These are phyloP conservation scores for Clarias pachynema DNA, from an alignment of 2,797 vertebrate species.

Conservation along the genomic window DNA sequence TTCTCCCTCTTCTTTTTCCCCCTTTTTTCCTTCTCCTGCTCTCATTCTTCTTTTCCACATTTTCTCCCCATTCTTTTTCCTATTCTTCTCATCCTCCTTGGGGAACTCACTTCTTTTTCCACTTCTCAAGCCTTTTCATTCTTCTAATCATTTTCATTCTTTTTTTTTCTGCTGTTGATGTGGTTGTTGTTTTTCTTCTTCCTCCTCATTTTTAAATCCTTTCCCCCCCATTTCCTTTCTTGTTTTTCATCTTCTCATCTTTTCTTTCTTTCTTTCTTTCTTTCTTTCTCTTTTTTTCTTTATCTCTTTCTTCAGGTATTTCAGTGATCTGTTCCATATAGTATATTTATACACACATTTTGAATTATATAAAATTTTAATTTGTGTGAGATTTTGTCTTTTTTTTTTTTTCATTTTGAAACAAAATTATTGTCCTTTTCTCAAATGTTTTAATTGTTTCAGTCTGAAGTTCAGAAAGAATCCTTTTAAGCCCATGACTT, in stretches of 20 bases:
- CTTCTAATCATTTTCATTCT: background rate
- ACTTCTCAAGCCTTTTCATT: background rate
- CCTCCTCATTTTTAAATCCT: too few relatives aligned
- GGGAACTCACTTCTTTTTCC: background rate
- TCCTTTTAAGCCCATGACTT: background rate
- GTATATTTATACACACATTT: too few relatives aligned
- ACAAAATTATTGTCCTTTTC: too few relatives aligned
- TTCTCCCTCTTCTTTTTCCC: background rate
- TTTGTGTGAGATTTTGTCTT: too few relatives aligned
- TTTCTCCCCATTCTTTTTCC: background rate
- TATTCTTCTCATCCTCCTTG: background rate
- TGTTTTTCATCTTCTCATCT: background rate
- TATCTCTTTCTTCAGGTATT: background rate
- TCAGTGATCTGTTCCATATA: too few relatives aligned
- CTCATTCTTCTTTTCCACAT: background rate
- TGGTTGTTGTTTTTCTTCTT: background rate
- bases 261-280: background rate
- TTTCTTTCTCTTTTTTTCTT: background rate
- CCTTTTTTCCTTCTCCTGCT: background rate
- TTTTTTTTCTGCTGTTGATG: too few relatives aligned
- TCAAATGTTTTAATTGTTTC: too few relatives aligned
- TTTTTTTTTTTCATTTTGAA: too few relatives aligned
- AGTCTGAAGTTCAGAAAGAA: background rate
- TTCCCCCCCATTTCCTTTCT: accelerated
- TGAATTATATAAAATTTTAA: too few relatives aligned